Percentiles rank a stretch among this genome's conserved stretches.
phyloP scores from a whole-genome alignment of 2,113 vertebrate genomes.

The Hemicordylus capensis region DNA sequence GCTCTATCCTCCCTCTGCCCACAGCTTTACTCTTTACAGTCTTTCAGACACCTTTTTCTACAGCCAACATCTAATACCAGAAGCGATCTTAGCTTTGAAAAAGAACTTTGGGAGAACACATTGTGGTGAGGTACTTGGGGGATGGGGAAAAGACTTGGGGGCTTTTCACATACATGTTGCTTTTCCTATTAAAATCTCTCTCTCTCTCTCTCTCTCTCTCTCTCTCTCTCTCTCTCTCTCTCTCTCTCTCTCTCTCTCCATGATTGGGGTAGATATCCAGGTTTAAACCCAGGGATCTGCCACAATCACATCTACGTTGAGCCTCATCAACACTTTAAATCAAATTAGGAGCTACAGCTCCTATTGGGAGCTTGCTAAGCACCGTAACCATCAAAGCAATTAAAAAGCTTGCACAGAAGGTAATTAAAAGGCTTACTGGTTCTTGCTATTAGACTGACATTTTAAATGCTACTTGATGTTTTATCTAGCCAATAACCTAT shows the following conservation, averaged over 20 bases:
- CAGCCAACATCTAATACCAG: background rate
- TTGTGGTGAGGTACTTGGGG: background rate
- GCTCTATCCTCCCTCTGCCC: background rate
- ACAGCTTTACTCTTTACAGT: background rate
- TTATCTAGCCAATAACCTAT: constrained; percentile 95
- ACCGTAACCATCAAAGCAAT: constrained; percentile 81
- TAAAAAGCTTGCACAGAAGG: constrained; percentile 97
- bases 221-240: background rate
- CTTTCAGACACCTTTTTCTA: background rate
- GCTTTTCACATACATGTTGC: no score
- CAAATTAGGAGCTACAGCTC: constrained; percentile 81
- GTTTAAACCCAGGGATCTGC: constrained; percentile 28
- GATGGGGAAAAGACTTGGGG: background rate
- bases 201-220: background rate
- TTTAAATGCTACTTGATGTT: constrained; percentile 93
- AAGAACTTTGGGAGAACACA: background rate
- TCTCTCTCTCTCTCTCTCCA: background rate
- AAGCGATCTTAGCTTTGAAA: background rate
- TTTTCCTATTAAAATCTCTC: background rate
- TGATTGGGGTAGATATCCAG: background rate
- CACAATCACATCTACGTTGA: constrained; percentile 47
- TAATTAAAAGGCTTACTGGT: constrained; percentile 99
- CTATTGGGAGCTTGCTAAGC: constrained; percentile 81
- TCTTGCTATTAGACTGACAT: constrained; percentile 95
- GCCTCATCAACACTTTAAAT: constrained; percentile 73